Conservation (phyloP, 2,888 invertebrate species). For the Diabrotica balteata region DNA sequence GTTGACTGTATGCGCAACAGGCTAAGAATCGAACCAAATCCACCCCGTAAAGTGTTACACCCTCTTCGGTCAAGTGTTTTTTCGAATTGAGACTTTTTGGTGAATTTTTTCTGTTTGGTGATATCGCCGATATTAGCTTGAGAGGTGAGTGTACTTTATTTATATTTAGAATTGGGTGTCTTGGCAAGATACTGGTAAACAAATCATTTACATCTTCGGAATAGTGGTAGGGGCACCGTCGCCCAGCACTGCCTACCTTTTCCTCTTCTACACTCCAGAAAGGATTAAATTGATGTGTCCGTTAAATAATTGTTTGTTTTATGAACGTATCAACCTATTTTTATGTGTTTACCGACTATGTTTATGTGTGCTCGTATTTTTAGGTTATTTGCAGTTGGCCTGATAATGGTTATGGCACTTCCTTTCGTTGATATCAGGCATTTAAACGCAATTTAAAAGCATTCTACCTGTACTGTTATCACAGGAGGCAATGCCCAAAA, state of each 20-base stretch:
- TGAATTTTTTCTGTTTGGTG: conserved; percentile 21
- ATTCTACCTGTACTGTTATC: no score
- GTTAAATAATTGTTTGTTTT: no score
- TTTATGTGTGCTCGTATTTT: no score
- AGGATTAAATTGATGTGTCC: no score
- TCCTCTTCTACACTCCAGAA: neutral
- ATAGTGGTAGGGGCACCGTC: conserved; percentile 20
- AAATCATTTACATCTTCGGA: conserved; percentile 46
- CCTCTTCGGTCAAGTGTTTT: conserved; percentile 34
- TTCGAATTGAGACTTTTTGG: conserved; percentile 16
- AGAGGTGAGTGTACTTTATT: conserved; percentile 51
- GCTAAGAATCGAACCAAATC: conserved; percentile 26
- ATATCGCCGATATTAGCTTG: conserved; percentile 23
- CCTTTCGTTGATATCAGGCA: conserved; percentile 7
- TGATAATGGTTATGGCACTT: neutral
- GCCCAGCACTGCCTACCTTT: conserved; percentile 1
- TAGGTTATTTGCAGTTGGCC: no score
- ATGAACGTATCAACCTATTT: no score
- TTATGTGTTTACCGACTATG: no score
- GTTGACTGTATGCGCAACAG: conserved; percentile 43
- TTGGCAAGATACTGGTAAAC: conserved; percentile 55
- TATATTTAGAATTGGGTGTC: conserved; percentile 48
- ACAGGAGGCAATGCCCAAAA: no score
- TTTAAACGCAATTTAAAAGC: neutral
- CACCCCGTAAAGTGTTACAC: conserved; percentile 29